phyloP scores from a whole-genome alignment of 1,140 invertebrate species.

The Drosophila ananassae region DNA sequence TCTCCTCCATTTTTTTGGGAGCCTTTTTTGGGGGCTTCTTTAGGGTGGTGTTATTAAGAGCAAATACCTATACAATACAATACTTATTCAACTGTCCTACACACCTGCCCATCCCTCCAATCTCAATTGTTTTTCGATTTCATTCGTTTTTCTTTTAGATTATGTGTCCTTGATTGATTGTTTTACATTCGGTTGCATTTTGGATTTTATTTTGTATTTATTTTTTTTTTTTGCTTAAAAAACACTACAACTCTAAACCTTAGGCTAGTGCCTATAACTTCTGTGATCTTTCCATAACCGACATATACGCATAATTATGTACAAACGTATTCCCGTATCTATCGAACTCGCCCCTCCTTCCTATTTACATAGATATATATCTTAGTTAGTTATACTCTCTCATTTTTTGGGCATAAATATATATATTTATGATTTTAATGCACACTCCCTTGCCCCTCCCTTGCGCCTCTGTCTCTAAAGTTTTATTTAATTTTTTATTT shows the following conservation, averaged over 20 bases:
- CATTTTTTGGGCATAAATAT: neutral
- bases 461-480: neutral
- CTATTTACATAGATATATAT: conserved; percentile 56
- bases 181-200: conserved; percentile 73
- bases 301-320: conserved; percentile 45
- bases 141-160: conserved; percentile 38
- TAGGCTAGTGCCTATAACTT: too few species aligned
- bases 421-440: conserved; percentile 20
- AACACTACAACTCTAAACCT: conserved; percentile 1
- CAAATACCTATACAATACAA: conserved; percentile 11
- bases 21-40: neutral
- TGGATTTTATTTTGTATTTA: neutral
- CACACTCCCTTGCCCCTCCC: neutral
- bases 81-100: neutral
- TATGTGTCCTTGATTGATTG: conserved; percentile 78
- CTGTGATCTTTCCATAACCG: conserved; percentile 6
- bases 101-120: neutral
- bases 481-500: neutral
- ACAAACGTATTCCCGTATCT: conserved; percentile 31
- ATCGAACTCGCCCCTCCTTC: neutral
- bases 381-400: conserved; percentile 5
- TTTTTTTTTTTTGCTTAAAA: conserved; percentile 15
- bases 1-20: neutral
- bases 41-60: conserved; percentile 6
- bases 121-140: neutral